Evolutionary conservation across 1,140 invertebrate species (phyloP), one percentile per base, ranked within the genome.

Genomic region (Hirudo medicinalis): DNA sequence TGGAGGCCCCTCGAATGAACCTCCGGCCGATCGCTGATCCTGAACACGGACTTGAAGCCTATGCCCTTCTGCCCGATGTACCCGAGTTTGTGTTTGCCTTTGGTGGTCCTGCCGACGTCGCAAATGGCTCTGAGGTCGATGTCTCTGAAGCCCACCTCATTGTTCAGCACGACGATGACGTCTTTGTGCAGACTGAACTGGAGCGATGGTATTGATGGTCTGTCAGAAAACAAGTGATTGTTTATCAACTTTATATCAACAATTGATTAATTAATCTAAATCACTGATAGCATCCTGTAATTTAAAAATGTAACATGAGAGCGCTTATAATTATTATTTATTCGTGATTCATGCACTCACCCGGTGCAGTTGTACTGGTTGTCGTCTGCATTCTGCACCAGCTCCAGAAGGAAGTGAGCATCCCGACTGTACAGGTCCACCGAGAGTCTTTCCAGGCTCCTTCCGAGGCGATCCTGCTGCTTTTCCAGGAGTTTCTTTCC

Each of bases 21-120:
- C 72, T 82, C 80, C 69, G 82, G 82, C 9, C 71, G 54, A 71
- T 80, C 78, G 32, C 79, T 80, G 11, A 83, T 77, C 20, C 78
- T 72, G 72, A 83, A 83, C 55, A 83, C 82, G 0, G 82, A 82
- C 72, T 83, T 83, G 75, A 83, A 83, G 9, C 82, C 82, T 74
- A 83, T 83, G 32, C 82, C 82, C 76, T 83, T 83, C 72, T 81
- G 80, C 73, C 80, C 82, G 69, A 83, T 83, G 71, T 82, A 82
- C 13, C 81, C 80, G 72, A 75, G 78, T 71, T 78, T 79, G 75
- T 82, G 80, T 74, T 80, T 81, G 22, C 78, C 78, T 74, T 83
- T 83, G 13, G 81, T 83, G 67, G 79, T 82, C 54, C 78, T 71
- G 11, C 81, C 81, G 15, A 83, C 80, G 75, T 82, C 82, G 78